Percentiles rank a stretch among this genome's conserved stretches.
Conservation (phyloP, 2,888 invertebrate genomes). For the Drosophila setosimentum region DNA sequence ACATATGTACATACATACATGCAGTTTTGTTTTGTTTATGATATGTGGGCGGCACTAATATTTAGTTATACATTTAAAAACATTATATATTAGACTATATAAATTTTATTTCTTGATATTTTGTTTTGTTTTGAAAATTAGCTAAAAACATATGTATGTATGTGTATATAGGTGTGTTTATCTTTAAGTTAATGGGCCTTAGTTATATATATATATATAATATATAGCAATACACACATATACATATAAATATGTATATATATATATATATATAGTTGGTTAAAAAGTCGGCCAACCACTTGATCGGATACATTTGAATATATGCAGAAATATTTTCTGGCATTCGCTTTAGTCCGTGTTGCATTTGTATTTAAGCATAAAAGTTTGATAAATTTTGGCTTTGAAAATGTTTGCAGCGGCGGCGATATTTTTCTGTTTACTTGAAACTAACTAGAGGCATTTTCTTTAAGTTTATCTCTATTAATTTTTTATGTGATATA, state of each 20-base stretch:
- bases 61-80: slow-evolving; percentile 15
- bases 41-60: slow-evolving; percentile 35
- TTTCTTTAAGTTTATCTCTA: slow-evolving; percentile 10
- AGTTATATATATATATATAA: not conserved
- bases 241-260: not conserved
- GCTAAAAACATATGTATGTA: slow-evolving; percentile 1
- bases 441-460: slow-evolving; percentile 82
- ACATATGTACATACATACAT: slow-evolving; percentile 3
- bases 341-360: slow-evolving; percentile 34
- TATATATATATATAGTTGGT: slow-evolving; percentile 10
- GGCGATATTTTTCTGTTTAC: slow-evolving; percentile 43
- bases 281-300: slow-evolving; percentile 11
- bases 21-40: slow-evolving; percentile 1
- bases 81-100: slow-evolving; percentile 3
- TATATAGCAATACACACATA: not conserved
- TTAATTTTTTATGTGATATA: slow-evolving; percentile 21
- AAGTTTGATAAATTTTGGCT: slow-evolving; percentile 76
- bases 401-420: slow-evolving; percentile 55
- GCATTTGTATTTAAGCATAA: slow-evolving; percentile 59
- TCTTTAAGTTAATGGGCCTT: not conserved
- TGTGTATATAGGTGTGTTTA: slow-evolving; percentile 2
- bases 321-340: slow-evolving; percentile 7
- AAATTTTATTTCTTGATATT: not conserved
- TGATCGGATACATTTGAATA: slow-evolving; percentile 25
- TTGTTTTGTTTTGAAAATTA: slow-evolving; percentile 4